Conservation (phyloP, 1,140 invertebrate species). For the Vollenhovia emeryi region DNA sequence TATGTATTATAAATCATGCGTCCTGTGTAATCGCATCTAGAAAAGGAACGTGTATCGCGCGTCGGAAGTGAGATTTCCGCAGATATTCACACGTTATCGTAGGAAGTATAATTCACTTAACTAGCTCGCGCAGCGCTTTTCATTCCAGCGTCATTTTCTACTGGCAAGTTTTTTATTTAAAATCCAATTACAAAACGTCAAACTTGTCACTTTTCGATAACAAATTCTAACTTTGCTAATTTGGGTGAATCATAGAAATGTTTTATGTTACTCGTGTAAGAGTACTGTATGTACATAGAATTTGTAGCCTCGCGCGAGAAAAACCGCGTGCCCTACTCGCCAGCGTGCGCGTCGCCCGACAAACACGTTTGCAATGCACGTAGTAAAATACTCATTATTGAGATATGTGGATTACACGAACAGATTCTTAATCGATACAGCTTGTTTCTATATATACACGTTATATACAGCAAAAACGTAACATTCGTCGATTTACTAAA, state of each 20-base stretch:
- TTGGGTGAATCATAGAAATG: background rate
- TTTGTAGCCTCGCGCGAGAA: background rate
- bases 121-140: background rate
- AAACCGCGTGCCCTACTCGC: background rate
- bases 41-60: background rate
- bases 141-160: background rate
- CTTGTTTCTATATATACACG: background rate
- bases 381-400: conserved; percentile 9
- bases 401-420: conserved; percentile 23
- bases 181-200: background rate
- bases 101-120: background rate
- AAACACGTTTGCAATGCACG: background rate
- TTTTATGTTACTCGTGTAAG: background rate
- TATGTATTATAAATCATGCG: background rate
- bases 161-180: background rate
- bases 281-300: background rate
- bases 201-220: background rate
- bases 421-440: background rate
- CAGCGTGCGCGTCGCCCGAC: background rate
- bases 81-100: background rate
- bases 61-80: conserved; percentile 19
- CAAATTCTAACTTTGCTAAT: background rate
- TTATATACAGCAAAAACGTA: background rate
- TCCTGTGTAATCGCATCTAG: background rate
- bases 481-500: background rate